Conservation (phyloP, 2,797 vertebrate genomes). For the Toxotes lorentzi region DNA sequence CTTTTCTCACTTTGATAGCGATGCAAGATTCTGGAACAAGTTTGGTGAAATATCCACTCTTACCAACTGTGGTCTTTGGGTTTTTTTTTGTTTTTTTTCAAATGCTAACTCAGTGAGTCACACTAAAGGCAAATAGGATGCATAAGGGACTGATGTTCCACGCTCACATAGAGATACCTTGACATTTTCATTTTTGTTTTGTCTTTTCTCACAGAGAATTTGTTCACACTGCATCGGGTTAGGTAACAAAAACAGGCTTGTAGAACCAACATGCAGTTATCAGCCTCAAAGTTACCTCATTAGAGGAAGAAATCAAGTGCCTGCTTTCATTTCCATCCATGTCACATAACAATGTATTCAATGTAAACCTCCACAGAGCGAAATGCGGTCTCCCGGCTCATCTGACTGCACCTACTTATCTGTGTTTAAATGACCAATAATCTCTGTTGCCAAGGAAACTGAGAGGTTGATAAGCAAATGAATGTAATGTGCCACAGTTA, state of each 20-base stretch:
- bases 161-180: conserved; percentile 31
- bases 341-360: background rate
- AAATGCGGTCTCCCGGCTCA: conserved; percentile 40
- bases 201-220: conserved; percentile 20
- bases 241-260: conserved; percentile 31
- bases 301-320: background rate
- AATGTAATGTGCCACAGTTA: conserved; percentile 76
- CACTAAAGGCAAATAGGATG: conserved; percentile 46
- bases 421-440: conserved; percentile 75
- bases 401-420: conserved; percentile 68
- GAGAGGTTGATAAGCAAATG: conserved; percentile 76
- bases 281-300: conserved; percentile 16
- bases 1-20: conserved; percentile 72
- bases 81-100: conserved; percentile 12
- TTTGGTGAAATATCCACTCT: conserved; percentile 63
- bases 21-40: conserved; percentile 56
- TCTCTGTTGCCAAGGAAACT: conserved; percentile 82
- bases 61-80: conserved; percentile 62
- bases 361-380: conserved; percentile 22
- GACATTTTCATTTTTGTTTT: conserved; percentile 24
- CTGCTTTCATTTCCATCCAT: background rate
- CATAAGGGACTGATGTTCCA: conserved; percentile 39
- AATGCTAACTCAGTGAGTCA: conserved; percentile 51
- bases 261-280: conserved; percentile 1
- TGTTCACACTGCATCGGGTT: conserved; percentile 33